Base-by-base conservation (phyloP, 2,797 vertebrate genomes). In the Ctenosaura bakeri region DNA sequence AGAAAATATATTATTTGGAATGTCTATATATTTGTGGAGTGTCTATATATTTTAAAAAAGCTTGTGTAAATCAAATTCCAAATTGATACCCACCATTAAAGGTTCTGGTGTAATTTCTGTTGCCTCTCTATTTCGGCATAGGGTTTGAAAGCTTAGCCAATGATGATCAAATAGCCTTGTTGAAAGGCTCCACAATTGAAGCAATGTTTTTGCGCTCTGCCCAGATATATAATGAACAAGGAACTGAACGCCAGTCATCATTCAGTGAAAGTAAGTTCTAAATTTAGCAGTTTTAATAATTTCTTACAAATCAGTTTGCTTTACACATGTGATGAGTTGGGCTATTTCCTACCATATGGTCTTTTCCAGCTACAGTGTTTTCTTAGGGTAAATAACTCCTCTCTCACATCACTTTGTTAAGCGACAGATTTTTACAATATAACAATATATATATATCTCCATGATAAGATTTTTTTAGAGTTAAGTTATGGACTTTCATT, bases 131-230 rank as follows among this genome's bases (percentile, higher is more conserved):
- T 78, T 90, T 95, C 90, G 85, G 87, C 94, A 38, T 96, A 99
- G 98, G 98, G 66, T 99, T 99, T 96, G 98, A 98, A 90, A 98
- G 98, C 91, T 96, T 99, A 97, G 98, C 98, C 82, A 97, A 93
- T 82, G 98, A 98, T 86, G 99, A 99, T 91, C 98, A 99, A 96
- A 97, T 96, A 26, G 97, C 98, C 1, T 97, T 99, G 81, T 93
- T 98, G 92, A 98, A 98, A 38, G 97, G 97, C 83, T 99, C 98
- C 18, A 98, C 98, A 6, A 97, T 98, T 90, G 99, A 99, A 96
- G 97, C 98, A 80, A 98, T 98, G 97, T 99, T 99, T 95, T 96
- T 99, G 95, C 96, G 97, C 84, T 98, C 97, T 29, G 98, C 98
- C 85, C 98, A 99, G 94, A 98, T 98, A 94, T 99, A 99, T 88